These are phyloP conservation scores for Scaptomyza pallida DNA, from an alignment of 1,140 invertebrate species.

Conservation along the genomic window DNA sequence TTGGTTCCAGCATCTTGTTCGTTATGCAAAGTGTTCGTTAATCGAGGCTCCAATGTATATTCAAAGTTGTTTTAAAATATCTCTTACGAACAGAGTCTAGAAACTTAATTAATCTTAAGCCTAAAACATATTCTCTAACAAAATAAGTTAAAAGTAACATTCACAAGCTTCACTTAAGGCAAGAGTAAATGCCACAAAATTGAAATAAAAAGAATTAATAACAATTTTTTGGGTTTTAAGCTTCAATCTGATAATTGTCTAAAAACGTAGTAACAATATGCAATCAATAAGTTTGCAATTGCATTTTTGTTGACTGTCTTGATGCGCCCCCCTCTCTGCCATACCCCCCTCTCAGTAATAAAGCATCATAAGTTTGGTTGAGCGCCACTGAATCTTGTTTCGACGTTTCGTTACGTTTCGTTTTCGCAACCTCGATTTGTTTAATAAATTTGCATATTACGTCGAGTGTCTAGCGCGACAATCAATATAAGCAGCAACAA, in stretches of 20 bases:
- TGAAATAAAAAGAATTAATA: no score
- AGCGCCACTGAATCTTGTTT: slow-evolving; percentile 29
- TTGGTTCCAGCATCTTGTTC: no score
- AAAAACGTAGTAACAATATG: slow-evolving; percentile 5
- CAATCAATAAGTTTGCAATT: slow-evolving; percentile 5
- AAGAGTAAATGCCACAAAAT: no score
- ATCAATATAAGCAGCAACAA: slow-evolving; percentile 56
- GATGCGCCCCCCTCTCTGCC: neutral
- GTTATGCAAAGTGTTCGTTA: no score
- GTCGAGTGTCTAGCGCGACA: slow-evolving; percentile 32
- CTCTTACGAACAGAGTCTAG: no score
- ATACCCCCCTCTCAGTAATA: neutral
- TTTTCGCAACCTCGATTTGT: slow-evolving; percentile 64
- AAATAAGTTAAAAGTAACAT: no score
- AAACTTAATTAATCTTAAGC: no score
- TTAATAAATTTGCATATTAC: slow-evolving; percentile 73
- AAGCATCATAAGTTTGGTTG: neutral
- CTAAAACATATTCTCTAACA: no score
- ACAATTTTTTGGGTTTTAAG: no score
- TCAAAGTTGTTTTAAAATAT: no score
- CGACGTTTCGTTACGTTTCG: slow-evolving; percentile 13
- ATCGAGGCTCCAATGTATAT: no score
- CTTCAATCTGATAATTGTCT: neutral
- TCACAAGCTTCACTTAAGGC: no score
- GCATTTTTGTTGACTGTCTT: neutral